Evolutionary conservation across 2,113 vertebrate species (phyloP).

Genomic region (Paramisgurnus dabryanus): DNA sequence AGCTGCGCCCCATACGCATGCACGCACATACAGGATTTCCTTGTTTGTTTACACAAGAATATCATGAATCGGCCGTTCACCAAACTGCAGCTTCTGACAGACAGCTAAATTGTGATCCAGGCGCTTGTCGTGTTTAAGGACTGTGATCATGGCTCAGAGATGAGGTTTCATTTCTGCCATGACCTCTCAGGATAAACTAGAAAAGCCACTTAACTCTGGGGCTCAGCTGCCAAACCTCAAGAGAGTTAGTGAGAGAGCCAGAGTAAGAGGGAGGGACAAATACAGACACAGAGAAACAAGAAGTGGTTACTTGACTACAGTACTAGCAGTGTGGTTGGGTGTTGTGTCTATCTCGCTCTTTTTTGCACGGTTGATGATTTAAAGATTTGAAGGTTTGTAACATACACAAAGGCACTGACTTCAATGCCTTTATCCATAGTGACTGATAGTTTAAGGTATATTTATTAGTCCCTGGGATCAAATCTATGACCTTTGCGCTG

Average conservation of each 20-base stretch:
- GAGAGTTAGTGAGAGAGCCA: constrained; percentile 60
- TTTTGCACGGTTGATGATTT: no score
- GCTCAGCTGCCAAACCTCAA: constrained; percentile 69
- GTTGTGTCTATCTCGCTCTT: constrained; percentile 12
- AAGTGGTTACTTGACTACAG: constrained; percentile 58
- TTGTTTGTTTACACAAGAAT: constrained; percentile 76
- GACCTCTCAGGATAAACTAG: constrained; percentile 81
- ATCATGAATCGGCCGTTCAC: constrained; percentile 74
- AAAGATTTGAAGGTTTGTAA: no score
- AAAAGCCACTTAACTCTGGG: constrained; percentile 78
- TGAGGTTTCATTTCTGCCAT: constrained; percentile 80
- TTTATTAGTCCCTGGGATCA: no score
- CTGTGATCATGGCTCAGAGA: constrained; percentile 76
- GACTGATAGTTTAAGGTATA: no score
- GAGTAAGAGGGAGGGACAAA: constrained; percentile 58
- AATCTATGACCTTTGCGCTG: no score
- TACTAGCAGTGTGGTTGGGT: constrained; percentile 45
- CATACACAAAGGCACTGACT: no score
- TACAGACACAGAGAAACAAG: constrained; percentile 48
- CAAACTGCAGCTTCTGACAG: constrained; percentile 46
- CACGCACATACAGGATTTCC: constrained; percentile 52
- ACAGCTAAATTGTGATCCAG: constrained; percentile 57
- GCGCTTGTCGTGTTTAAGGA: constrained; percentile 77
- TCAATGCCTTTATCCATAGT: no score
- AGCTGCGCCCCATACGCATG: constrained; percentile 39